Percentiles rank a stretch among this genome's conserved stretches.
Conservation (phyloP, 2,113 vertebrate species). For the Accipiter cooperii region DNA sequence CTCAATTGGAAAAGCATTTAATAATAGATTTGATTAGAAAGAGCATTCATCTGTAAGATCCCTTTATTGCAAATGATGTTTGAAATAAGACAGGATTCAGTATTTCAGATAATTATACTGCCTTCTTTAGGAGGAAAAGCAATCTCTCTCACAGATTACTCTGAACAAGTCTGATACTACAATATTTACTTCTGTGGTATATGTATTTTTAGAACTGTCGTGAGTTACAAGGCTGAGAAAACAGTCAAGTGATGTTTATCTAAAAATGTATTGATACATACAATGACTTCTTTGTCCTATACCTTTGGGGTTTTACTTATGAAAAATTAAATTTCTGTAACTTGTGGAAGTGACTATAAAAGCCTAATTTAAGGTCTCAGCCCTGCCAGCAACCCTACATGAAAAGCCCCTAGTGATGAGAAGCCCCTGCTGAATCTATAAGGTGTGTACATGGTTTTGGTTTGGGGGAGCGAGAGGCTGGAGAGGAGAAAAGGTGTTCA, state of each 20-base stretch:
- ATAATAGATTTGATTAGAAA: neutral
- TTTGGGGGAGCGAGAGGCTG: neutral
- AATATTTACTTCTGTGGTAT: neutral
- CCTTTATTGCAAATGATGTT: neutral
- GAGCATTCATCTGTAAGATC: neutral
- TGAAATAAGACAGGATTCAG: neutral
- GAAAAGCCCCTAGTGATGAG: neutral
- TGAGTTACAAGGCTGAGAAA: neutral
- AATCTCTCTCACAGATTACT: neutral
- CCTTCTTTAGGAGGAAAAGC: neutral
- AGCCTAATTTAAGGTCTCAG: neutral
- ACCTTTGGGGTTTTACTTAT: neutral
- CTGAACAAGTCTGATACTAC: neutral
- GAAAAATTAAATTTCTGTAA: neutral
- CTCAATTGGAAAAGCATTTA: neutral
- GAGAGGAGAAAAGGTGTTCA: neutral
- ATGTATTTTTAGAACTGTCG: neutral
- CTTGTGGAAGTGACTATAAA: neutral
- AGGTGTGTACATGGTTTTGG: neutral
- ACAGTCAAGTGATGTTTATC: neutral
- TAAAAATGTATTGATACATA: neutral
- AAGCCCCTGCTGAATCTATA: neutral
- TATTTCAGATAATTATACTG: neutral
- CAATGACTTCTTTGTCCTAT: neutral
- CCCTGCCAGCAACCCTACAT: neutral